Evolutionary conservation across 1,140 invertebrate species (phyloP), one percentile per base, ranked within the genome.

Genomic region (Cheumatopsyche charites): DNA sequence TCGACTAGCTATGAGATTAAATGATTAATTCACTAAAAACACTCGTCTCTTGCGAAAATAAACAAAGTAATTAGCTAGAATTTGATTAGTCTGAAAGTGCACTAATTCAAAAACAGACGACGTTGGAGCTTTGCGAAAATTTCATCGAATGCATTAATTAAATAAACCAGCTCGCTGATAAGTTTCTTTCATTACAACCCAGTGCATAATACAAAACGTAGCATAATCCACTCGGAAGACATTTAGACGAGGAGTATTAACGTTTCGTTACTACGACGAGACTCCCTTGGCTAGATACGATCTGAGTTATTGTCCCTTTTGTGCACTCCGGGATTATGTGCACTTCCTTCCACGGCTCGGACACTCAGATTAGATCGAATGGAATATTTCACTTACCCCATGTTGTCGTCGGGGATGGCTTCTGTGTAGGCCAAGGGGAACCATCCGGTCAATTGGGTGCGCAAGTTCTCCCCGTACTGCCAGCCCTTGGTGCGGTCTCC

Each of bases 401-500:
- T 74, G 9, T 82, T 80, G 36, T 83, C 82, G 45, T 78, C 81
- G 55, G 78, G 72, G 49, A 84, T 81, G 17, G 80, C 83, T 82
- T 96, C 94, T 29, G 94, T 96, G 78, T 97, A 98, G 9, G 95
- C 94, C 41, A 96, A 83, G 0, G 95, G 95, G 82, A 97, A 97
- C 95, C 95, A 97, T 13, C 95, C 95, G 71, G 93, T 92, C 77
- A 92, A 88, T 79, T 95, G 92, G 21, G 92, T 96, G 13, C 94
- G 86, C 71, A 94, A 81, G 82, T 97, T 97, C 80, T 97, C 94
- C 21, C 95, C 95, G 79, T 95, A 97, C 80, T 97, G 95, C 95
- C 95, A 98, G 49, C 95, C 95, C 80, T 96, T 95, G 78, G 93
- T 95, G 72, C 94, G 87, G 77, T 95, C 94, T 79, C 94, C 95